These are phyloP conservation scores for Agriopis leucophaearia DNA, from an alignment of 2,888 invertebrate species.

Conservation along the genomic window DNA sequence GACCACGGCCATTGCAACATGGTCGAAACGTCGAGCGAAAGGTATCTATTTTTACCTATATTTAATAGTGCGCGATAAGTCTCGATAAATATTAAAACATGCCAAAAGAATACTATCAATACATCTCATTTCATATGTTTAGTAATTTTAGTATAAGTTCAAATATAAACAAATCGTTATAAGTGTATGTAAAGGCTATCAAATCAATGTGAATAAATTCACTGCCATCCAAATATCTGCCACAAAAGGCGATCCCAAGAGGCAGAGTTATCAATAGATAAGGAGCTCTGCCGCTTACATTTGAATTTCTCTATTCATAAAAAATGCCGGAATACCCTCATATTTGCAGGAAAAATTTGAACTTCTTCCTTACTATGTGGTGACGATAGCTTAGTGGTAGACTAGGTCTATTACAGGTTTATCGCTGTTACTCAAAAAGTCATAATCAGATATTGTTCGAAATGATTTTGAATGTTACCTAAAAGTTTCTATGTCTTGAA, in stretches of 20 bases:
- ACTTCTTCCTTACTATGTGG: not conserved
- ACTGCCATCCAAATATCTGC: slow-evolving; percentile 10
- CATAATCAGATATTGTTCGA: too few relatives aligned
- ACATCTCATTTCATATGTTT: not conserved
- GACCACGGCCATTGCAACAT: too few relatives aligned
- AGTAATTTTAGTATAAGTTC: not conserved
- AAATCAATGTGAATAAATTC: slow-evolving; percentile 21
- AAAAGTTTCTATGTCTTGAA: too few relatives aligned
- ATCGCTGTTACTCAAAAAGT: too few relatives aligned
- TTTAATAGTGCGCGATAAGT: too few relatives aligned
- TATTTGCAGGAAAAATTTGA: slow-evolving; percentile 14
- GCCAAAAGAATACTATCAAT: too few relatives aligned
- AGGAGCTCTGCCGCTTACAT: slow-evolving; percentile 29
- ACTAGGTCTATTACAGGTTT: too few relatives aligned
- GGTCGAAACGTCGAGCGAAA: too few relatives aligned
- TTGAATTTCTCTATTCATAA: slow-evolving; percentile 21
- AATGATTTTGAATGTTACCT: too few relatives aligned
- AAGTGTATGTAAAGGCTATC: slow-evolving; percentile 2
- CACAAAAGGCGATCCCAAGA: slow-evolving; percentile 26
- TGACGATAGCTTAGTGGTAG: not conserved
- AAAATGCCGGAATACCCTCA: slow-evolving; percentile 20
- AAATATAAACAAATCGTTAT: not conserved
- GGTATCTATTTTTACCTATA: too few relatives aligned
- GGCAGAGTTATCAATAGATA: slow-evolving; percentile 29
- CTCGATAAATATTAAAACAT: too few relatives aligned